Evolutionary conservation across 2,797 vertebrate species (phyloP).

Genomic region (Dallia pectoralis): DNA sequence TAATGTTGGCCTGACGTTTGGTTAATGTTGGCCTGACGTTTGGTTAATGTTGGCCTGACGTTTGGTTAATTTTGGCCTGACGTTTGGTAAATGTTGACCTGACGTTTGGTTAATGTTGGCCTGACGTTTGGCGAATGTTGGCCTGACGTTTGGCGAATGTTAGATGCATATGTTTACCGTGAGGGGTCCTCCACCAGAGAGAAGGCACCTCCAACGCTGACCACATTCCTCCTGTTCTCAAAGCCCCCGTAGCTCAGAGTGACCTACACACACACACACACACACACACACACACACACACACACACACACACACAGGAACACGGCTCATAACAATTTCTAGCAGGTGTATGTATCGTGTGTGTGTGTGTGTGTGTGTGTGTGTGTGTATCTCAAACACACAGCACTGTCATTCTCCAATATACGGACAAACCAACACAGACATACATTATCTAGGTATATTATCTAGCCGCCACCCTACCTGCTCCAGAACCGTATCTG

Average conservation of each 20-base stretch:
- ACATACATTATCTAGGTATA: too few species aligned
- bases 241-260: constrained; percentile 95
- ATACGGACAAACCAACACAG: background rate
- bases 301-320: constrained; percentile 1
- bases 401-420: background rate
- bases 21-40: too few species aligned
- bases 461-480: constrained; percentile 66
- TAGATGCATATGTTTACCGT: constrained; percentile 66
- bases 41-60: background rate
- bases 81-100: background rate
- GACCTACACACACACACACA: constrained; percentile 68
- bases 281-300: constrained; percentile 67
- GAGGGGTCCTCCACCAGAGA: constrained; percentile 89
- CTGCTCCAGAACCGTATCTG: constrained; percentile 78
- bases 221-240: constrained; percentile 89
- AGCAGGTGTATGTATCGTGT: background rate
- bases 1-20: too few species aligned
- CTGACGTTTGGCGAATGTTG: too few species aligned
- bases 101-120: too few species aligned
- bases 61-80: too few species aligned
- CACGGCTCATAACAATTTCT: background rate
- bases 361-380: background rate
- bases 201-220: constrained; percentile 82
- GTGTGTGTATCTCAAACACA: background rate
- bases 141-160: background rate